Evolutionary conservation across 2,797 vertebrate genomes (phyloP).

Genomic region (Remorina albescens): DNA sequence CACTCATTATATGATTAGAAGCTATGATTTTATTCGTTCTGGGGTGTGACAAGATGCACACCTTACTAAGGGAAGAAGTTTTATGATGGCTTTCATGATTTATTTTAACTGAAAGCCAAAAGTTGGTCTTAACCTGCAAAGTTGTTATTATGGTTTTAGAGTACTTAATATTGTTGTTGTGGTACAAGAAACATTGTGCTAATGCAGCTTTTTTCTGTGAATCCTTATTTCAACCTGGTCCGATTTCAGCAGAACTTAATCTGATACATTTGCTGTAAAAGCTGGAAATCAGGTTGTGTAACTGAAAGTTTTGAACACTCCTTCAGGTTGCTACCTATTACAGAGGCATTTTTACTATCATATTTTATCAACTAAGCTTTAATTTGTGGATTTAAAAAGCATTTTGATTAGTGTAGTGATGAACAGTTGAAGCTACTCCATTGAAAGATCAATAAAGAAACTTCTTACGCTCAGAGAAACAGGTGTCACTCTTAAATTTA

Average conservation of each 20-base stretch:
- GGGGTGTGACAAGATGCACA: constrained; percentile 6
- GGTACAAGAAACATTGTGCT: background rate
- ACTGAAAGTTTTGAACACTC: background rate
- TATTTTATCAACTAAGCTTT: constrained; percentile 5
- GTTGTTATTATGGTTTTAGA: constrained; percentile 9
- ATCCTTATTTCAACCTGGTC: background rate
- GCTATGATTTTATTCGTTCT: constrained; percentile 17
- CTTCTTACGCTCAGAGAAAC: too few species aligned
- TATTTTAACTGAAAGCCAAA: constrained; percentile 17
- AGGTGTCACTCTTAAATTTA: too few species aligned
- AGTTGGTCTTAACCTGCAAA: constrained; percentile 21
- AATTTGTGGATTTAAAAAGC: constrained; percentile 3
- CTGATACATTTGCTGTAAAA: background rate
- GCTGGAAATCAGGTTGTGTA: background rate
- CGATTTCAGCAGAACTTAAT: constrained; percentile 25
- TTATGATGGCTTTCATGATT: background rate
- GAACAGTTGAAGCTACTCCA: too few species aligned
- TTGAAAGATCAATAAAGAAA: background rate
- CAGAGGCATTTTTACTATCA: constrained; percentile 5
- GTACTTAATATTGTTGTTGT: background rate
- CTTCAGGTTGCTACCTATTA: background rate
- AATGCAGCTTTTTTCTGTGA: background rate
- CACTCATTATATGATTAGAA: background rate
- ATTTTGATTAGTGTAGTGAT: too few species aligned
- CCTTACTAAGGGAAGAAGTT: background rate